Percentiles rank a stretch among this genome's conserved stretches.
These are phyloP conservation scores for Musca vetustissima DNA, from an alignment of 1,140 invertebrate genomes.

Conservation along the genomic window DNA sequence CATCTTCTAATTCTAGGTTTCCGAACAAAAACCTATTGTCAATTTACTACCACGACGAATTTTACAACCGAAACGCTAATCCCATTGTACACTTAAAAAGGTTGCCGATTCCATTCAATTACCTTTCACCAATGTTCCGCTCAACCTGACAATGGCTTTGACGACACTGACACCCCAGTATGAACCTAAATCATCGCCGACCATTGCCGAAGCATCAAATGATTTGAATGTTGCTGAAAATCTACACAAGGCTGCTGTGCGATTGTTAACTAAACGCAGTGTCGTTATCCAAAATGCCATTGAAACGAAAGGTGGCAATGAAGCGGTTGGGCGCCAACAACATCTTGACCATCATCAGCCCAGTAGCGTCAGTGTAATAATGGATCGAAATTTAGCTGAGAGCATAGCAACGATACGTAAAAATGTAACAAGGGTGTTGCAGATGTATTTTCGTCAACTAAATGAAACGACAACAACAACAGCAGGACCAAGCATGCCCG, in stretches of 20 bases:
- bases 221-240: constrained; percentile 11
- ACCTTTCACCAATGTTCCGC: too few species aligned
- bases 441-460: constrained; percentile 30
- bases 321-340: not conserved
- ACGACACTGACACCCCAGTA: not conserved
- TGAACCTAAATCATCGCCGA: not conserved
- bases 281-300: not conserved
- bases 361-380: not conserved
- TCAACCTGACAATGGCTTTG: too few species aligned
- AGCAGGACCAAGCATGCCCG: not conserved
- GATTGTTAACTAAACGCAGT: not conserved
- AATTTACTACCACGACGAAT: too few species aligned
- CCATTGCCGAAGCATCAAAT: not conserved
- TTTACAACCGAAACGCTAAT: too few species aligned
- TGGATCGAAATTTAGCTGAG: constrained; percentile 23
- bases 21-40: too few species aligned
- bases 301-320: not conserved
- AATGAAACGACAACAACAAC: constrained; percentile 19
- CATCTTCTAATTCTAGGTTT: too few species aligned
- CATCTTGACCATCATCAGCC: constrained; percentile 13
- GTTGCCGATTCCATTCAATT: too few species aligned
- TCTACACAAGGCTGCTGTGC: not conserved
- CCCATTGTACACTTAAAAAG: too few species aligned
- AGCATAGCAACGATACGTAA: constrained; percentile 28
- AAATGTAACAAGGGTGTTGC: constrained; percentile 28